A percentile compares a stretch with the other conserved stretches of the same genome.
Conservation (phyloP, 2,797 vertebrate genomes). For the Crocidura indochinensis region DNA sequence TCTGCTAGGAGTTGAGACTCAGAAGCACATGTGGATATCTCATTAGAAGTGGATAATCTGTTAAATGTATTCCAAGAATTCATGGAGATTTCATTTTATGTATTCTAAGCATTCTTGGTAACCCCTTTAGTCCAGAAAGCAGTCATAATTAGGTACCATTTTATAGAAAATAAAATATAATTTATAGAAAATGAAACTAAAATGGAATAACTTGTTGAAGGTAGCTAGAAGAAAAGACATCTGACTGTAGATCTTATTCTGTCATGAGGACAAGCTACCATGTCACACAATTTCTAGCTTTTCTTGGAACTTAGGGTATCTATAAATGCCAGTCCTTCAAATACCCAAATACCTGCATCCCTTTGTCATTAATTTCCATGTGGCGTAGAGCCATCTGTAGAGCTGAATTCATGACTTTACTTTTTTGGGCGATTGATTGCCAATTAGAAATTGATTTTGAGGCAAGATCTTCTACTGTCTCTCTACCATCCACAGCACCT, state of each 20-base stretch:
- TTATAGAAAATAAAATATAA: neutral
- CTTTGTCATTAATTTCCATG: neutral
- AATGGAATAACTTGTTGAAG: neutral
- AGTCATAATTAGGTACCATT: neutral
- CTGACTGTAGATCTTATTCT: neutral
- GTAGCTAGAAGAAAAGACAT: neutral
- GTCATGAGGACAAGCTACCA: neutral
- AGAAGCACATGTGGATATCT: neutral
- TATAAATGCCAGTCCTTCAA: neutral
- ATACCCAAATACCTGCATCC: neutral
- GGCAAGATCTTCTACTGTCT: no score
- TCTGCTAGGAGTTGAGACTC: neutral
- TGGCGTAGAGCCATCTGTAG: neutral
- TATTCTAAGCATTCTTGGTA: neutral
- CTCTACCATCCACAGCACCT: no score
- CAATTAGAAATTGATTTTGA: neutral
- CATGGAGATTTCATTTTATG: neutral
- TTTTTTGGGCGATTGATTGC: neutral
- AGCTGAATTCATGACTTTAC: neutral
- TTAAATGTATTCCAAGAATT: no score
- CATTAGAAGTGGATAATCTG: neutral
- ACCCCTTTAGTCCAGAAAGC: conserved; percentile 27
- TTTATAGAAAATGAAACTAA: conserved; percentile 48
- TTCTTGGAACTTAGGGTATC: neutral
- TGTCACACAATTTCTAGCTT: neutral